Evolutionary conservation across 2,888 invertebrate species (phyloP).

Genomic region (Podotricha telesiphe): DNA sequence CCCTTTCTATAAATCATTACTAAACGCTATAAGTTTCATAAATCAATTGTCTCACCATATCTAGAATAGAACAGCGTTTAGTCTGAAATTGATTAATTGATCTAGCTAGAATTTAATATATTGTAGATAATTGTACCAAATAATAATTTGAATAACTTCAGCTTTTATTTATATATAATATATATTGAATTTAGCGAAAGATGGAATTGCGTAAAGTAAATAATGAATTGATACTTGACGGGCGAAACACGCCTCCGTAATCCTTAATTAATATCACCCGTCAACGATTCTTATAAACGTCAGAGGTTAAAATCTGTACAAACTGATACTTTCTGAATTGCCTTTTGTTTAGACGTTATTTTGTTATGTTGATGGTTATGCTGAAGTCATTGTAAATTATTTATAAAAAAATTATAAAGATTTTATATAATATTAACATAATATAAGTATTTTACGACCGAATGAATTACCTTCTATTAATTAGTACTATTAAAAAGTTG

Average conservation of each 20-base stretch:
- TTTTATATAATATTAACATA: too few species aligned
- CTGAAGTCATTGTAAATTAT: background rate
- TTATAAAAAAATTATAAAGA: too few species aligned
- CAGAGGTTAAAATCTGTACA: conserved; percentile 28
- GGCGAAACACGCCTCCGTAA: conserved; percentile 19
- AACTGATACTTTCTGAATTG: conserved; percentile 25
- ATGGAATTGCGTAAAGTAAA: conserved; percentile 14
- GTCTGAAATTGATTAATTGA: conserved; percentile 2
- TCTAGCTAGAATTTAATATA: background rate
- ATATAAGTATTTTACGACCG: too few species aligned
- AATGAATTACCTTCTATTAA: too few species aligned
- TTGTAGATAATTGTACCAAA: background rate
- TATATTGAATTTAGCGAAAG: background rate
- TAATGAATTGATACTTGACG: conserved; percentile 25
- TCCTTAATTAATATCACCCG: conserved; percentile 30
- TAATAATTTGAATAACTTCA: conserved; percentile 10
- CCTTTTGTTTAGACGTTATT: conserved; percentile 9
- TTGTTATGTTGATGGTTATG: background rate
- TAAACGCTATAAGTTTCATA: background rate
- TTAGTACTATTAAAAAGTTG: too few species aligned
- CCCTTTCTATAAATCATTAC: background rate
- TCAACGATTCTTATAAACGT: conserved; percentile 29
- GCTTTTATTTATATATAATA: background rate
- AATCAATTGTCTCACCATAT: background rate
- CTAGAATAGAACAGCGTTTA: conserved; percentile 1